Percentiles rank a stretch among this genome's conserved stretches.
These are phyloP conservation scores for Allacma fusca DNA, from an alignment of 2,888 invertebrate species.

Conservation along the genomic window DNA sequence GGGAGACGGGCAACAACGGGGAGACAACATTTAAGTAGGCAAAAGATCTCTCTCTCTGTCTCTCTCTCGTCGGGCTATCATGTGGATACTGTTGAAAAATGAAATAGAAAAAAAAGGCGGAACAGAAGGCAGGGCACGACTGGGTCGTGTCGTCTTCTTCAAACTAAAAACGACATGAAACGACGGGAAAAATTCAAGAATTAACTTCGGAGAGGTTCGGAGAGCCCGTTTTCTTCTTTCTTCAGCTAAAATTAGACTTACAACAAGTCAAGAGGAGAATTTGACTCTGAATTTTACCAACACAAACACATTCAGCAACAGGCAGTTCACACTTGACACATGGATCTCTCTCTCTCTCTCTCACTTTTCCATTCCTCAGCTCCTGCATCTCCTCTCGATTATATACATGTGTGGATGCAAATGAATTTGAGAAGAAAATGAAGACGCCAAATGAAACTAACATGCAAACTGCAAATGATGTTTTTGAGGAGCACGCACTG, in stretches of 20 bases:
- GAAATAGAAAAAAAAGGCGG: neutral
- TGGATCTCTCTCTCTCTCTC: constrained; percentile 19
- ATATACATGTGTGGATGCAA: too few relatives aligned
- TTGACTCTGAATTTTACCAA: too few relatives aligned
- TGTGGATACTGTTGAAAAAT: neutral
- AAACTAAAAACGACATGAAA: constrained; percentile 8
- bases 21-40: constrained; percentile 7
- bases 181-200: neutral
- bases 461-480: too few relatives aligned
- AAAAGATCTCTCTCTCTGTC: neutral
- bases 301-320: too few relatives aligned
- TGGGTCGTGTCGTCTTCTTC: constrained; percentile 13
- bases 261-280: neutral
- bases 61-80: neutral
- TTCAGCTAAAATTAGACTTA: constrained; percentile 35
- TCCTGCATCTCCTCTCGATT: too few relatives aligned
- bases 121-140: constrained; percentile 23
- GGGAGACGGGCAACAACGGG: constrained; percentile 25
- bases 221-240: neutral
- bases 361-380: neutral
- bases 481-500: too few relatives aligned
- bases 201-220: constrained; percentile 26
- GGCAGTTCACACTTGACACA: neutral
- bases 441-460: too few relatives aligned
- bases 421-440: too few relatives aligned